phyloP scores from a whole-genome alignment of 2,113 vertebrate genomes.

The Morone chrysops region DNA sequence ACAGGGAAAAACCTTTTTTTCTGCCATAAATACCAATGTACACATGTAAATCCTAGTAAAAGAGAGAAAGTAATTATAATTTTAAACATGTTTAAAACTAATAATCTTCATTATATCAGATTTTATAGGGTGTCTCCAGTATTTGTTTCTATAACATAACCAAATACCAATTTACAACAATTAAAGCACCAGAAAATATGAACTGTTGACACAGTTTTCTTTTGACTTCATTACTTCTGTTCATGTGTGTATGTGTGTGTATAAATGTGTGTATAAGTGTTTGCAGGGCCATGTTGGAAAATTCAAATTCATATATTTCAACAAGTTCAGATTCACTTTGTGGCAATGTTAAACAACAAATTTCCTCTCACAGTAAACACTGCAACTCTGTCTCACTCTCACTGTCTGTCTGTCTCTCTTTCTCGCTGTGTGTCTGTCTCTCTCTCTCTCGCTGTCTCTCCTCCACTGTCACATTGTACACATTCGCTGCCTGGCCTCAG shows the following conservation, averaged over 20 bases:
- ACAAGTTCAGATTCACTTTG: neutral
- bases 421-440: neutral
- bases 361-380: conserved; percentile 14
- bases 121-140: too few relatives aligned
- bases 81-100: too few relatives aligned
- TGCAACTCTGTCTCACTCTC: neutral
- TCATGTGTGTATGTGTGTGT: neutral
- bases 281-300: too few relatives aligned
- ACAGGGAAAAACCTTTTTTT: too few relatives aligned
- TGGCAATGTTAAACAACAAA: conserved; percentile 16
- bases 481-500: conserved; percentile 52
- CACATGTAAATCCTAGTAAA: too few relatives aligned
- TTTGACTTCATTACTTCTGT: neutral
- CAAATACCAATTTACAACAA: neutral
- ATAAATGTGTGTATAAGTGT: too few relatives aligned
- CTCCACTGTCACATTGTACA: conserved; percentile 4
- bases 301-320: neutral
- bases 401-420: neutral
- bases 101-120: too few relatives aligned
- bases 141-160: neutral
- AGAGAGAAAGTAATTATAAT: too few relatives aligned
- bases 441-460: neutral
- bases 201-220: neutral
- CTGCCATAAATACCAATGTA: too few relatives aligned
- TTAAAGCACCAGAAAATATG: neutral